Evolutionary conservation across 2,797 vertebrate species (phyloP), one percentile per base, ranked within the genome.

Genomic region (Pseudochirops corinnae): DNA sequence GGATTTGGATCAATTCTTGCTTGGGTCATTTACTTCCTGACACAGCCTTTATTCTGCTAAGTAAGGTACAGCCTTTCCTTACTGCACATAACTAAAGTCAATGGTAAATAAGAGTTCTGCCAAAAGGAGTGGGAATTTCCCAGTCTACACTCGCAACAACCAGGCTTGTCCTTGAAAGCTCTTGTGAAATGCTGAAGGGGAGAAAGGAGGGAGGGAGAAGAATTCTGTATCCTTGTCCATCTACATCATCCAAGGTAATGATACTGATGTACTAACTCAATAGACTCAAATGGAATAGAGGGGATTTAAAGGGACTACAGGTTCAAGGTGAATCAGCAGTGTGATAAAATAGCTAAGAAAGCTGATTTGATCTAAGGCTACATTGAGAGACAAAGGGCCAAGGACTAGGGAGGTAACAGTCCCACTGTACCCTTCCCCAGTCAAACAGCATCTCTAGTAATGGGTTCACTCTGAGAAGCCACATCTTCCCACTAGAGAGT

Each of bases 41-140:
- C 74, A 87, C 74, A 46, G 39, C 21, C 50, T 50, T 50, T 5
- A 87, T 87, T 50, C 39, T 87, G 39, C 74, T 6, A 46, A 96
- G 55, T 31, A 91, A 97, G 93, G 95, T 53, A 91, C 21, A 93
- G 92, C 82, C n/a, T 0, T 74, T 24, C 58, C 56, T 11, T 29
- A 58, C 6, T 56, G 39, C 11, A 60, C 21, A 31, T 55, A 14
- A 62, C 46, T 87, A 26, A 74, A 1, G n/a, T 3, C 29, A 16
- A 58, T 39, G 13, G 53, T 16, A 31, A 91, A 39, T 0, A 91
- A 29, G n/a, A 14, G 29, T 55, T n/a, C 55, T 33, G 33, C 50
- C 56, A 93, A 26, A 24, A 94, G 57, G 52, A 82, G 39, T 16
- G 90, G 33, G 52, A 82, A 90, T 16, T 21, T 29, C 29, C 50